phyloP scores from a whole-genome alignment of 2,113 vertebrate species.

The Macrotus californicus region DNA sequence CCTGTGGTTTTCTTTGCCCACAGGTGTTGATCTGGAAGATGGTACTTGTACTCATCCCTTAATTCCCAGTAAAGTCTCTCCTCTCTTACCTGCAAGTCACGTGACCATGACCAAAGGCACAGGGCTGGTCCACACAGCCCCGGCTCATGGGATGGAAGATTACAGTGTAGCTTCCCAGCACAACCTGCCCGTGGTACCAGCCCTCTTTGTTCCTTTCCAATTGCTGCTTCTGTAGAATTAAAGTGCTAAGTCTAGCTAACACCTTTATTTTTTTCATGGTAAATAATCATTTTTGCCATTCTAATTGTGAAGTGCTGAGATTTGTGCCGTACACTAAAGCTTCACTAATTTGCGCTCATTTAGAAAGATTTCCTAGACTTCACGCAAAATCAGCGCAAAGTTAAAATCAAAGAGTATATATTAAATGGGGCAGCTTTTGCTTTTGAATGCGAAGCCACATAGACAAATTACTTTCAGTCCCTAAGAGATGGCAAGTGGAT shows the following conservation, averaged over 20 bases:
- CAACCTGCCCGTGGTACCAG: slow-evolving; percentile 86
- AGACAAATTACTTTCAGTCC: background rate
- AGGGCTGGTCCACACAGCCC: slow-evolving; percentile 95
- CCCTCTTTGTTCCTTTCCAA: background rate
- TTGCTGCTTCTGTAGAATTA: background rate
- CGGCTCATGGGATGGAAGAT: slow-evolving; percentile 97
- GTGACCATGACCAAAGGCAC: slow-evolving; percentile 96
- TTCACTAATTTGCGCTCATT: background rate
- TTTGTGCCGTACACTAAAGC: background rate
- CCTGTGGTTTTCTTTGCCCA: background rate
- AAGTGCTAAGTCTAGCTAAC: background rate
- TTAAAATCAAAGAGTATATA: background rate
- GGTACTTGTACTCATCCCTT: slow-evolving; percentile 90
- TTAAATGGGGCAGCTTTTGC: background rate
- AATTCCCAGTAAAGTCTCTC: slow-evolving; percentile 84
- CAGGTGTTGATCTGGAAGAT: slow-evolving; percentile 88
- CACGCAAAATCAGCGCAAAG: background rate
- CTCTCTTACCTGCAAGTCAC: slow-evolving; percentile 91
- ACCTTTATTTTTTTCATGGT: background rate
- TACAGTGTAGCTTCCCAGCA: slow-evolving; percentile 93
- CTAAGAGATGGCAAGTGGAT: background rate
- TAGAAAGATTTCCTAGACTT: background rate
- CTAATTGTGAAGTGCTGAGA: background rate
- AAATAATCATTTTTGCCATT: background rate
- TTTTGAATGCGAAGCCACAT: background rate